phyloP scores from a whole-genome alignment of 2,888 invertebrate species.

The Achlya flavicornis region DNA sequence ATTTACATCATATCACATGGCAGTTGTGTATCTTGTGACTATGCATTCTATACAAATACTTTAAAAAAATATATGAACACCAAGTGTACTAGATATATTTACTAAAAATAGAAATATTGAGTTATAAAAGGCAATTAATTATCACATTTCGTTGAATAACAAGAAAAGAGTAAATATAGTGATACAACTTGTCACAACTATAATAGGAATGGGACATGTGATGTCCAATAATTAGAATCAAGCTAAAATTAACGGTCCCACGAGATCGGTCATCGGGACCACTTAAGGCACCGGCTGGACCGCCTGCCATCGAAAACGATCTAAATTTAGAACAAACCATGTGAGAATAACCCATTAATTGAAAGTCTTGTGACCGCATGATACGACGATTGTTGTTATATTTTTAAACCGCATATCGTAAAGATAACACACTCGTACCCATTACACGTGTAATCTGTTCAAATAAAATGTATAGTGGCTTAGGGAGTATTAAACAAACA shows the following conservation, averaged over 20 bases:
- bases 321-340: conserved; percentile 69
- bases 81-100: neutral
- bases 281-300: conserved; percentile 38
- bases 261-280: conserved; percentile 48
- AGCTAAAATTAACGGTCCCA: conserved; percentile 61
- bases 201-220: conserved; percentile 40
- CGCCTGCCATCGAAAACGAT: conserved; percentile 61
- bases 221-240: conserved; percentile 54
- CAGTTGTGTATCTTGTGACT: too few relatives aligned
- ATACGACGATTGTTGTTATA: conserved; percentile 60
- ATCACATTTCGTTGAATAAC: conserved; percentile 20
- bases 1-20: too few relatives aligned
- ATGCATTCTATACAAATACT: neutral
- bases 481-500: neutral
- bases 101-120: conserved; percentile 1
- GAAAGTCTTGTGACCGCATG: conserved; percentile 63
- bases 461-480: neutral
- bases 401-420: conserved; percentile 62
- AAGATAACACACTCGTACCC: conserved; percentile 25
- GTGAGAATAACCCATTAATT: conserved; percentile 62
- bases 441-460: conserved; percentile 14
- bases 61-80: neutral
- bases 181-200: conserved; percentile 33
- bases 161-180: neutral
- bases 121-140: conserved; percentile 24